Evolutionary conservation across 64 coral and sea anemone species (phyloP).

Genomic region (Porites australiensis): DNA sequence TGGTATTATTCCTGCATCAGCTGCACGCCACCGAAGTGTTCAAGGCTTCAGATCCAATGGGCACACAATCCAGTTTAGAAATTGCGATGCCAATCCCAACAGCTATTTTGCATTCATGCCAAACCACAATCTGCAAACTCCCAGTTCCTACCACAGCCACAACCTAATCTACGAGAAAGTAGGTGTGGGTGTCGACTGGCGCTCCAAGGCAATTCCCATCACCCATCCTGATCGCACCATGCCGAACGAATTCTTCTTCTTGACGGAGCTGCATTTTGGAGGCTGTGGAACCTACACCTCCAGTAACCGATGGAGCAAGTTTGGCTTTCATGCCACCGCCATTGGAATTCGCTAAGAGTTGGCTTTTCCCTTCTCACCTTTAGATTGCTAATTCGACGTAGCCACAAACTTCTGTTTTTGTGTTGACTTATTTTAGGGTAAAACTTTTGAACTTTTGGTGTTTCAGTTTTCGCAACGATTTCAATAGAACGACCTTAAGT

Average conservation of each 20-base stretch:
- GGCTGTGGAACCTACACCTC: constrained; percentile 73
- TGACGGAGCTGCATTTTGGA: constrained; percentile 75
- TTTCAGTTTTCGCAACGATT: too few relatives aligned
- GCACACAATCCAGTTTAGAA: too few relatives aligned
- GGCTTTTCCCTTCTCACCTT: too few relatives aligned
- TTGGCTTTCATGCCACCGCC: constrained; percentile 40
- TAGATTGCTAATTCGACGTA: too few relatives aligned
- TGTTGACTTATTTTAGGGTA: too few relatives aligned
- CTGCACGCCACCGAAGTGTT: too few relatives aligned
- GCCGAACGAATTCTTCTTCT: background rate
- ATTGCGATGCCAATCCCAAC: too few relatives aligned
- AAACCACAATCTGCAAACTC: constrained; percentile 34
- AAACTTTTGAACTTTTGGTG: too few relatives aligned
- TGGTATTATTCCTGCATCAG: constrained; percentile 20
- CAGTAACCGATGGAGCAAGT: constrained; percentile 55
- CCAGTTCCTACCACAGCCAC: too few relatives aligned
- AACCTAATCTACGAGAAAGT: constrained; percentile 6
- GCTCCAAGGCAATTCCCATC: background rate
- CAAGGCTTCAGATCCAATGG: too few relatives aligned
- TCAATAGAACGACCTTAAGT: too few relatives aligned
- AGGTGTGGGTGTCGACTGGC: constrained; percentile 60
- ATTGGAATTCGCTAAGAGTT: constrained; percentile 63
- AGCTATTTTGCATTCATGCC: background rate
- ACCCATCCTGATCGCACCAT: constrained; percentile 28
- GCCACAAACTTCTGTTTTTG: too few relatives aligned